These are phyloP conservation scores for Ophioninae sp. DNA, from an alignment of 2,888 invertebrate species.

Conservation along the genomic window DNA sequence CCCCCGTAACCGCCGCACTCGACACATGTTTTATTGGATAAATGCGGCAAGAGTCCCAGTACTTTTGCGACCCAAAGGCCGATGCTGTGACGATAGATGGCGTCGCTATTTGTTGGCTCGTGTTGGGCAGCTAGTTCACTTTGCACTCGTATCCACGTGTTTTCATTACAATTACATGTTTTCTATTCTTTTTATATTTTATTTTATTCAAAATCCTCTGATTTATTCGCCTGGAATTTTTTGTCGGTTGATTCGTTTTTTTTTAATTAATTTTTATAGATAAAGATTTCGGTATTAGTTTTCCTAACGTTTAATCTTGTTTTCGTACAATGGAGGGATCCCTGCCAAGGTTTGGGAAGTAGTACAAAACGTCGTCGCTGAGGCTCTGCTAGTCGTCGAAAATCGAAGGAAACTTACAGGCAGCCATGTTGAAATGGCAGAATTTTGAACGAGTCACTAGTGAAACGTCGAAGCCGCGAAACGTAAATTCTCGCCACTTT, in stretches of 20 bases:
- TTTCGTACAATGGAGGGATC: neutral
- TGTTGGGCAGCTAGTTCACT: neutral
- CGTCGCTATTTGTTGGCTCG: neutral
- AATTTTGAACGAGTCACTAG: no score
- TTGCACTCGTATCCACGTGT: neutral
- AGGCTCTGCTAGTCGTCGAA: neutral
- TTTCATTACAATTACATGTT: neutral
- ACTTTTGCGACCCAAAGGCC: constrained; percentile 27
- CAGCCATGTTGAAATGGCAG: no score
- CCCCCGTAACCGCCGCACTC: neutral
- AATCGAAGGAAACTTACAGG: no score
- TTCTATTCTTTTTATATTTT: neutral
- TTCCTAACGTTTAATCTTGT: no score
- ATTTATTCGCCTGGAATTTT: no score
- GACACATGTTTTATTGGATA: constrained; percentile 34
- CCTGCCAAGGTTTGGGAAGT: neutral
- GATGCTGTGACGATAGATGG: neutral
- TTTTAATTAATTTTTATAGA: no score
- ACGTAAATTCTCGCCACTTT: no score
- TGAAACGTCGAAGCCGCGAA: no score
- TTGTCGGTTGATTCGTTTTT: no score
- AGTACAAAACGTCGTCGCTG: neutral
- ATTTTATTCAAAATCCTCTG: no score
- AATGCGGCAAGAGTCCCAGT: constrained; percentile 25
- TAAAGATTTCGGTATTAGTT: no score